phyloP scores from a whole-genome alignment of 1,140 invertebrate species.

The Nephila pilipes region DNA sequence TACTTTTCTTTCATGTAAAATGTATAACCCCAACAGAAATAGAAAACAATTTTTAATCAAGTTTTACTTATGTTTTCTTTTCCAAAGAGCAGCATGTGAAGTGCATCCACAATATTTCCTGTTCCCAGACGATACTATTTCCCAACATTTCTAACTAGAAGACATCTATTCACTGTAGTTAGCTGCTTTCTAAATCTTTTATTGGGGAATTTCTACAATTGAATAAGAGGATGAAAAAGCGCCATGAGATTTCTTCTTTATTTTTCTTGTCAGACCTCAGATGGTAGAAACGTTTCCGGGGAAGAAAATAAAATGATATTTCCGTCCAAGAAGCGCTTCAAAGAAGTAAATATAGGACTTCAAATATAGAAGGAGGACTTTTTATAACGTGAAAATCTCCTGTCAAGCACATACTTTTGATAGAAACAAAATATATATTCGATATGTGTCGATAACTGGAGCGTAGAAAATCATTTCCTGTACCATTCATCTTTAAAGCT shows the following conservation, averaged over 20 bases:
- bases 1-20: neutral
- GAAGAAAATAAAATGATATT: neutral
- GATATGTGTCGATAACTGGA: neutral
- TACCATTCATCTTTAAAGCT: too few species aligned
- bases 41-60: neutral
- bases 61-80: neutral
- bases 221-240: neutral
- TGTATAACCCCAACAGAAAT: neutral
- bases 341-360: neutral
- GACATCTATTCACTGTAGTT: neutral
- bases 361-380: neutral
- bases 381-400: neutral
- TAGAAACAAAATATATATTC: neutral
- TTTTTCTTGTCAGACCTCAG: neutral
- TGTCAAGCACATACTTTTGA: neutral
- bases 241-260: neutral
- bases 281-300: neutral
- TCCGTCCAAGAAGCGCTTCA: neutral
- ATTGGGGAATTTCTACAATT: neutral
- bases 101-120: neutral
- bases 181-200: conserved; percentile 31
- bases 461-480: neutral
- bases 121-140: neutral
- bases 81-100: neutral
- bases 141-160: neutral